Evolutionary conservation across 2,888 invertebrate genomes (phyloP), one percentile per base, ranked within the genome.

Genomic region (Pegoplata infirma): DNA sequence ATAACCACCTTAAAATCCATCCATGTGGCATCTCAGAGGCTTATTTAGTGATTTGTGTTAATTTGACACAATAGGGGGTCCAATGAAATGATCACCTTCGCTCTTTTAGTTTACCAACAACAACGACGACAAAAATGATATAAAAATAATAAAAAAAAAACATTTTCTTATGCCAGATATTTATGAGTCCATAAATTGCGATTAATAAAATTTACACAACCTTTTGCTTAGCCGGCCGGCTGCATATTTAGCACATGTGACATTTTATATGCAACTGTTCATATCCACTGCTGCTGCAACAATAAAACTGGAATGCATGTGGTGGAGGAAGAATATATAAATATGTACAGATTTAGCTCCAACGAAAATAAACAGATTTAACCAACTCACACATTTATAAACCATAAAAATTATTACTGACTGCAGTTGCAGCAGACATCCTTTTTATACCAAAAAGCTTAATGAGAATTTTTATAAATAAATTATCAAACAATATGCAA

Each of bases 111-210:
- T 19, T 16, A 6, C 44, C 32, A 21, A 14, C 55, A 17, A 46
- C 55, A 71, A 51, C 28, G 40, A 49, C 46, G 40, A 25, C 53
- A 16, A 59, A 55, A 53, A 69, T 63, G 49, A 25, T 58, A 67
- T 67, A 67, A 79, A 63, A 49, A 49, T 63, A 51, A n/a, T n/a
- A n/a, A n/a, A n/a, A n/a, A n/a, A n/a, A 32, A 79, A 72, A 5
- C 36, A 21, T 53, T 19, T 59, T 46, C 81, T 76, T 76, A 76
- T 79, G 85, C 25, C 44, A 67, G 51, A 76, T 63, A 88, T 88
- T 88, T 88, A 88, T 88, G 87, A 83, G 84, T 85, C 84, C 88
- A 88, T 88, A 88, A 88, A 87, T 88, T 88, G 86, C 85, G 87
- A 87, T 88, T 88, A 87, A 88, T 88, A 88, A 88, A 88, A 88